A percentile compares a stretch with the other conserved stretches of the same genome.
Evolutionary conservation across 2,888 invertebrate genomes (phyloP).

Genomic region (Drosophila bunnanda): DNA sequence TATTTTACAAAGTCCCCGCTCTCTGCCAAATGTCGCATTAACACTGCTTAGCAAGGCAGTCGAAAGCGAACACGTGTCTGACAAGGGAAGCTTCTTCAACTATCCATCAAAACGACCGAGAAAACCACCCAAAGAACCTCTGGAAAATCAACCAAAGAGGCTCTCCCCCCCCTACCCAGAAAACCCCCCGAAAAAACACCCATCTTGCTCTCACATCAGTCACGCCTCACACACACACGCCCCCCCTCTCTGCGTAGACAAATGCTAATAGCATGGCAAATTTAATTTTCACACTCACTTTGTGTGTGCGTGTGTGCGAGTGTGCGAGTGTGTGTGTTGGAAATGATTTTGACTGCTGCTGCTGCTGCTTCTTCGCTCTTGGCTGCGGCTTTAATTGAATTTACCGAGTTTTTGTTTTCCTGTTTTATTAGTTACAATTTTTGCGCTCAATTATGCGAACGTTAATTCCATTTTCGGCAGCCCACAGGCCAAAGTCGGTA

Average conservation of each 20-base stretch:
- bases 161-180: background rate
- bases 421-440: slow-evolving; percentile 56
- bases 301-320: slow-evolving; percentile 11
- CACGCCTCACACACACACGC: background rate
- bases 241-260: slow-evolving; percentile 31
- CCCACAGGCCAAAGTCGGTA: slow-evolving; percentile 1
- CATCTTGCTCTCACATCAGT: slow-evolving; percentile 3
- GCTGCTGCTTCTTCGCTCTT: slow-evolving; percentile 12
- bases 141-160: background rate
- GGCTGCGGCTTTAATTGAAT: slow-evolving; percentile 46
- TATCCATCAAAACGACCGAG: slow-evolving; percentile 26
- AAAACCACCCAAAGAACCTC: background rate
- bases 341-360: slow-evolving; percentile 33
- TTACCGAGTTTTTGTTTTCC: slow-evolving; percentile 28
- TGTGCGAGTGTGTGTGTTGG: slow-evolving; percentile 9
- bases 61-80: slow-evolving; percentile 43
- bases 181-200: slow-evolving; percentile 2
- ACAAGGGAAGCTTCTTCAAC: slow-evolving; percentile 39
- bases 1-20: background rate
- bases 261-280: slow-evolving; percentile 53
- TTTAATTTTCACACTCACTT: slow-evolving; percentile 53
- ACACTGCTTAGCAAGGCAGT: slow-evolving; percentile 27
- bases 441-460: slow-evolving; percentile 63
- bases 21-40: slow-evolving; percentile 27
- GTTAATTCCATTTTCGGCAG: slow-evolving; percentile 53